phyloP scores from a whole-genome alignment of 2,888 invertebrate species.

The Campaea margaritaria region DNA sequence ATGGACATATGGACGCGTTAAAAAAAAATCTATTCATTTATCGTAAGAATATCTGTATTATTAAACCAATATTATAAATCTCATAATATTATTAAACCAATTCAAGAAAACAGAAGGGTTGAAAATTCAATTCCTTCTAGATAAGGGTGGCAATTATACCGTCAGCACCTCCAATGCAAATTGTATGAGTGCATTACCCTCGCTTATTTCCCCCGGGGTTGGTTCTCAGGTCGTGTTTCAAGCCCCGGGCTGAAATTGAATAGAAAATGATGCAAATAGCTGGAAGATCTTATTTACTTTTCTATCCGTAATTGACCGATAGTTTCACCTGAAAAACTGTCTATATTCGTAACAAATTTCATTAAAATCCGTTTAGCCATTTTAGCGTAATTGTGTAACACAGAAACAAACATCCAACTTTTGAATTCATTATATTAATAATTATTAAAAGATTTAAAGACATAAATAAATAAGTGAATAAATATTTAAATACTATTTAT shows the following conservation, averaged over 20 bases:
- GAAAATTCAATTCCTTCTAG: constrained; percentile 17
- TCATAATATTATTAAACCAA: constrained; percentile 4
- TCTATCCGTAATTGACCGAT: neutral
- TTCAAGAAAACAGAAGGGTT: constrained; percentile 10
- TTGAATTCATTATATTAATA: too few species aligned
- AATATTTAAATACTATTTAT: too few species aligned
- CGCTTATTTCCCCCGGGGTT: constrained; percentile 53
- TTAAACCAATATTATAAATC: neutral
- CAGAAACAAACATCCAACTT: too few species aligned
- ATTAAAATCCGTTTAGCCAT: neutral
- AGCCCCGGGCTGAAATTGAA: constrained; percentile 16
- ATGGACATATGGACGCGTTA: too few species aligned
- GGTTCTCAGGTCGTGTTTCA: constrained; percentile 17
- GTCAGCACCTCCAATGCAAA: constrained; percentile 53
- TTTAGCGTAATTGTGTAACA: too few species aligned
- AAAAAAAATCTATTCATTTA: too few species aligned
- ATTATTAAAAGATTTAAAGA: too few species aligned
- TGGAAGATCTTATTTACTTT: constrained; percentile 13
- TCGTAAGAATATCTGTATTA: too few species aligned
- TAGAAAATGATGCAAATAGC: constrained; percentile 18
- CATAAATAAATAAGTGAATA: too few species aligned
- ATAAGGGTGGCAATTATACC: constrained; percentile 36
- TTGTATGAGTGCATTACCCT: constrained; percentile 55
- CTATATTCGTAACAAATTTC: too few species aligned
- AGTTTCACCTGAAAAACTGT: neutral